Conservation (phyloP, 2,888 invertebrate genomes). For the Drosophila limbata region DNA sequence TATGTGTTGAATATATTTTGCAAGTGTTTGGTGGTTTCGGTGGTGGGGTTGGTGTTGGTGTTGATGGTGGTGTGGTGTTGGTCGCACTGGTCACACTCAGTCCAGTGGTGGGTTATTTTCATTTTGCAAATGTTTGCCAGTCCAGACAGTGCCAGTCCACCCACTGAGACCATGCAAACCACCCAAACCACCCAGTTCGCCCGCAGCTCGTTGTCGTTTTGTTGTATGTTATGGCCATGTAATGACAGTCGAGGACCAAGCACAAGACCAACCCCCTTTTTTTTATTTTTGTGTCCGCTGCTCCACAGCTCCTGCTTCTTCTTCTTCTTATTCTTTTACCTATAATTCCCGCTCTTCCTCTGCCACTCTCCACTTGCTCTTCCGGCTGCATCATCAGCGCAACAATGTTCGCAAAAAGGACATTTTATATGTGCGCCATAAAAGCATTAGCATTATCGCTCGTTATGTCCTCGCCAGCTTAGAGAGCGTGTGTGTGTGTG, state of each 20-base stretch:
- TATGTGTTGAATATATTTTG: constrained; percentile 59
- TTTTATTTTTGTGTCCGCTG: constrained; percentile 25
- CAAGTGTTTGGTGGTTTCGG: constrained; percentile 53
- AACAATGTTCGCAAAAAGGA: constrained; percentile 81
- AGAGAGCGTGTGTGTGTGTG: constrained; percentile 5
- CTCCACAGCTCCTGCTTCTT: constrained; percentile 24
- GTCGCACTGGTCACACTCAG: constrained; percentile 61
- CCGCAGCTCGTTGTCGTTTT: constrained; percentile 24
- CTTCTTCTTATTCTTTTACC: constrained; percentile 1
- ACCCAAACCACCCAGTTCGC: constrained; percentile 25
- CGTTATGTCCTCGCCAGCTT: constrained; percentile 71
- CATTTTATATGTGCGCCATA: constrained; percentile 80
- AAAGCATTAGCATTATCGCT: constrained; percentile 83
- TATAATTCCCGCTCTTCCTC: neutral
- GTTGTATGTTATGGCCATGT: constrained; percentile 63
- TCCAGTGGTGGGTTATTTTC: constrained; percentile 66
- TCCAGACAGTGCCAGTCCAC: constrained; percentile 24
- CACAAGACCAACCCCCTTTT: constrained; percentile 44
- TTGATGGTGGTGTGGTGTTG: constrained; percentile 49
- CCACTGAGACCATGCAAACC: constrained; percentile 3
- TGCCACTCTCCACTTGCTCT: neutral
- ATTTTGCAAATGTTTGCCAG: constrained; percentile 71
- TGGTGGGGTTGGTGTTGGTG: constrained; percentile 15
- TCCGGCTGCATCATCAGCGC: constrained; percentile 58
- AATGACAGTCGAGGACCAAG: constrained; percentile 49